These are phyloP conservation scores for Siphamia tubifer DNA, from an alignment of 2,113 vertebrate species.

Conservation along the genomic window DNA sequence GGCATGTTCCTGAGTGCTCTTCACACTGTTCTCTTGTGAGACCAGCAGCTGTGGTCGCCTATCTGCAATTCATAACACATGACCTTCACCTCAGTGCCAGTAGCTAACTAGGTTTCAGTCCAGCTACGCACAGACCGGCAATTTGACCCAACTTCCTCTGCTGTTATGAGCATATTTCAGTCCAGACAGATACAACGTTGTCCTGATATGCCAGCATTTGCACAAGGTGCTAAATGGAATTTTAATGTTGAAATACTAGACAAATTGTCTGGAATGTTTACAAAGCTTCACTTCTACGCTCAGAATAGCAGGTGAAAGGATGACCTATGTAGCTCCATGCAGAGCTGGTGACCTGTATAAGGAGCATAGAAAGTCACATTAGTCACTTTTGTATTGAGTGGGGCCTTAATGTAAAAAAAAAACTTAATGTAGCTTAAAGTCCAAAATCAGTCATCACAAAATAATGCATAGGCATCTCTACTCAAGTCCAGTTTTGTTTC, in stretches of 20 bases:
- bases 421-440: no score
- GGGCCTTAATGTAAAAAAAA: no score
- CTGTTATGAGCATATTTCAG: not conserved
- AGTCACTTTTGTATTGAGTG: no score
- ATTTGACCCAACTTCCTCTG: not conserved
- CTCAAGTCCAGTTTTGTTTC: no score
- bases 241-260: not conserved
- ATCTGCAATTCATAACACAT: slow-evolving; percentile 44
- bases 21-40: slow-evolving; percentile 33
- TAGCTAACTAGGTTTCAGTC: not conserved
- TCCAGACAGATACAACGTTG: not conserved
- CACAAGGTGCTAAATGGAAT: not conserved
- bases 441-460: no score
- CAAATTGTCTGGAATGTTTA: not conserved
- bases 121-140: not conserved
- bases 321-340: not conserved
- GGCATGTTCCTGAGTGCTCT: slow-evolving; percentile 21
- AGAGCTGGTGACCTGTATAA: not conserved
- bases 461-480: no score
- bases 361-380: no score
- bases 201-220: not conserved
- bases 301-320: not conserved
- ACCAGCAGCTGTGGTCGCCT: slow-evolving; percentile 33
- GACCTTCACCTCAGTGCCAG: slow-evolving; percentile 52
- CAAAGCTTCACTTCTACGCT: not conserved